Conservation (phyloP, 2,888 invertebrate genomes). For the Spialia ferax region DNA sequence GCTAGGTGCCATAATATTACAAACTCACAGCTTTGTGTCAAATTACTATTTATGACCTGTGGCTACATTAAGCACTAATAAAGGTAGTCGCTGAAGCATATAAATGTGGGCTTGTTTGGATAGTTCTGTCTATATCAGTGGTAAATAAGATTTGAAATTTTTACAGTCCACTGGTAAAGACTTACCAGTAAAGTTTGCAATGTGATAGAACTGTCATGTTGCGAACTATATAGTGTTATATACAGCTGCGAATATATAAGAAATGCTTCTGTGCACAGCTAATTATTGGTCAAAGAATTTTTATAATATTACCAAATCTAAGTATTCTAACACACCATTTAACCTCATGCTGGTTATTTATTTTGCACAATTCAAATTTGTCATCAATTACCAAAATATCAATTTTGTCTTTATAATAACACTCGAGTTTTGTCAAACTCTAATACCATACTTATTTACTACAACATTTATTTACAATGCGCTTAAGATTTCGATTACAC, state of each 20-base stretch:
- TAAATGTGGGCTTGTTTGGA: too few species aligned
- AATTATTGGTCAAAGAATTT: not conserved
- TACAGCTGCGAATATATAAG: not conserved
- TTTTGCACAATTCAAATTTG: not conserved
- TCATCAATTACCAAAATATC: not conserved
- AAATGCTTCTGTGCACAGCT: not conserved
- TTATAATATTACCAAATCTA: too few species aligned
- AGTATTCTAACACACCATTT: too few species aligned
- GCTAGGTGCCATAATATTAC: too few species aligned
- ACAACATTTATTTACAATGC: conserved; percentile 21
- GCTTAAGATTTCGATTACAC: conserved; percentile 17
- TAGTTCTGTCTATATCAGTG: too few species aligned
- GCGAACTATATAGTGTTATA: too few species aligned
- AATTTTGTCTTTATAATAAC: not conserved
- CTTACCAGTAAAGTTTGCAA: not conserved
- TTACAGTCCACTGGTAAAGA: not conserved
- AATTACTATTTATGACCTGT: too few species aligned
- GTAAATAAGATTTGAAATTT: too few species aligned
- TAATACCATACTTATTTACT: not conserved
- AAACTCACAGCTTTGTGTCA: too few species aligned
- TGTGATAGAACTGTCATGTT: not conserved
- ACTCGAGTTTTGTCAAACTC: not conserved
- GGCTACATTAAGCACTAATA: too few species aligned
- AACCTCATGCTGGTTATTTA: too few species aligned
- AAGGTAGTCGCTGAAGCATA: too few species aligned